Evolutionary conservation across 2,797 vertebrate genomes (phyloP), one percentile per base, ranked within the genome.

Genomic region (Xerus rutilus): DNA sequence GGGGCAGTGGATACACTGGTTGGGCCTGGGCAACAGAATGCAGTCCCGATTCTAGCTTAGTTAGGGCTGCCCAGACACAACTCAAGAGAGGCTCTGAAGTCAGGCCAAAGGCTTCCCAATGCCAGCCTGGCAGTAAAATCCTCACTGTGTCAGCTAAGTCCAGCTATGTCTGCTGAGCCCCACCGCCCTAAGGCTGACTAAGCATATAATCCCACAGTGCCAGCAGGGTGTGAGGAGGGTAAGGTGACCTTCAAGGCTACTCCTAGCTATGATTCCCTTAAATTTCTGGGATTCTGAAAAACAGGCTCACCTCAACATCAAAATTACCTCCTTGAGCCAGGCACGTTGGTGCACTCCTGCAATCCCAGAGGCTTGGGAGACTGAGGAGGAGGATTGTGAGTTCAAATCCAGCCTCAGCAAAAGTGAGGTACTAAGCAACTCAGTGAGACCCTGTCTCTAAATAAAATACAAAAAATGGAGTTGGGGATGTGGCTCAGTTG

Each of bases 251-350:
- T 64, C 65, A 57, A 39, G 77, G 79, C 81, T 70, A 52, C 32
- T 35, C 10, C 35, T 30, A 62, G 77, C 49, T 77, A 77, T 69
- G 52, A 81, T 59, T 90, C 74, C 79, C 30, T 78, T 74, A 47
- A 49, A 43, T 59, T 84, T 83, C 86, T 25, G 67, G 43, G 77
- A 88, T 91, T 91, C 90, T 20, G 23, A 95, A 74, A 74, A 70
- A 21, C 30, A 89, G 39, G 23, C 18, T 45, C 32, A 54, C n/a
- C 18, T 84, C 21, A 67, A 39, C 28, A 17, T 30, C 81, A 57
- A 57, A 57, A 57, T 57, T 57, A 57, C 54, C 54, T 8, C 21
- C 35, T 0, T 28, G 49, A 82, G 49, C 49, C 15, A 14, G 49
- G 49, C 14, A 15, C 14, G 13, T 13, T 52, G 14, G 49, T 52